These are phyloP conservation scores for Diadumene lineata DNA, from an alignment of 92 coral and sea anemone genomes.

Conservation along the genomic window DNA sequence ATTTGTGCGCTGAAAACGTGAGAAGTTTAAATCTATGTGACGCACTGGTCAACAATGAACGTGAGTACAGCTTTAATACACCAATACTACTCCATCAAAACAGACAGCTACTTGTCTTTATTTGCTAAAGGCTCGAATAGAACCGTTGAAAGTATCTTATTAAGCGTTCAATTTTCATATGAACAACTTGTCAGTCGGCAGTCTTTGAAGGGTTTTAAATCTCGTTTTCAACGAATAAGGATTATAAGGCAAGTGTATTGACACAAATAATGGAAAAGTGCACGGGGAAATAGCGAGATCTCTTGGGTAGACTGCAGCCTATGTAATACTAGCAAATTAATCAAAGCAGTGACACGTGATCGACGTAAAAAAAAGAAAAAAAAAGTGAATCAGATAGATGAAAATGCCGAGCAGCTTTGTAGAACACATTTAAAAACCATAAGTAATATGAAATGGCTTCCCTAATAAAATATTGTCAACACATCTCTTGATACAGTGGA, in stretches of 20 bases:
- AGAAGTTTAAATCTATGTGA: neutral
- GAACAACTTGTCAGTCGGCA: neutral
- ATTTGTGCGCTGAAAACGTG: no score
- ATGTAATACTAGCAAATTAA: no score
- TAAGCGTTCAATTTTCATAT: neutral
- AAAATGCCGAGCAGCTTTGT: no score
- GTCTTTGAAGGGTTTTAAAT: neutral
- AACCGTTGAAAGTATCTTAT: neutral
- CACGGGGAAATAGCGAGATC: neutral
- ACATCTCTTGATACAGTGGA: no score
- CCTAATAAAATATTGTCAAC: no score
- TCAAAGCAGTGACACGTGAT: no score
- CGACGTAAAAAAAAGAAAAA: no score
- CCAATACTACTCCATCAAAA: neutral
- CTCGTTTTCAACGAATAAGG: neutral
- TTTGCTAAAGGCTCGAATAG: neutral
- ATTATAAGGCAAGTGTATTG: neutral
- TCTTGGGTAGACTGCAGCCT: neutral
- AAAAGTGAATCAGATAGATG: no score
- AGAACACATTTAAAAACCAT: no score
- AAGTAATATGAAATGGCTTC: no score
- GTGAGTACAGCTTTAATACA: neutral
- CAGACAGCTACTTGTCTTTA: neutral
- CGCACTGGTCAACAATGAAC: neutral
- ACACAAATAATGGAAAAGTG: neutral